Conservation (phyloP, 1,140 invertebrate genomes). For the Drosophila tristis region DNA sequence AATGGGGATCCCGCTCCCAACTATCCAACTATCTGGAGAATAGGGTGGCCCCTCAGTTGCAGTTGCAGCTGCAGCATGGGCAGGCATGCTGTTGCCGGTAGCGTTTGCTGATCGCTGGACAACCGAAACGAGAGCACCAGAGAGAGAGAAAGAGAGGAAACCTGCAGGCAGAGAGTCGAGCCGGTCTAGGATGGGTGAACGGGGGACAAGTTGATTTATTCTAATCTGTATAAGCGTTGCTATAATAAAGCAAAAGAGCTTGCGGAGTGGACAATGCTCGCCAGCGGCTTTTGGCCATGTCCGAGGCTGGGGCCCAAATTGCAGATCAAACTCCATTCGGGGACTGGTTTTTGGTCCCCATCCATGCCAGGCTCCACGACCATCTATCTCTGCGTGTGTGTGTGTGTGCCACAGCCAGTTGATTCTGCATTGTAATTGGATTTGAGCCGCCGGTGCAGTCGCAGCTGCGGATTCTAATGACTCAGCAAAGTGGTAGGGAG, state of each 20-base stretch:
- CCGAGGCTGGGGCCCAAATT: slow-evolving; percentile 43
- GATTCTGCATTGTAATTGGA: slow-evolving; percentile 76
- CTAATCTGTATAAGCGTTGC: slow-evolving; percentile 80
- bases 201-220: slow-evolving; percentile 73
- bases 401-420: slow-evolving; percentile 28
- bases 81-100: slow-evolving; percentile 64
- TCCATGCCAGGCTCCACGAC: not conserved
- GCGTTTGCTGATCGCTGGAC: slow-evolving; percentile 64
- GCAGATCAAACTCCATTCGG: slow-evolving; percentile 34
- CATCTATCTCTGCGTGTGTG: slow-evolving; percentile 7
- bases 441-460: slow-evolving; percentile 69
- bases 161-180: not conserved
- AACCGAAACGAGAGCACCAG: slow-evolving; percentile 26
- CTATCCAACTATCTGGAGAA: slow-evolving; percentile 31
- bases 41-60: slow-evolving; percentile 13
- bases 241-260: slow-evolving; percentile 77
- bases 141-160: too few species aligned
- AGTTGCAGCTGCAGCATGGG: slow-evolving; percentile 26
- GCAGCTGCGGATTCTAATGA: slow-evolving; percentile 78
- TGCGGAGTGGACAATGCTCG: slow-evolving; percentile 74
- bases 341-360: slow-evolving; percentile 18
- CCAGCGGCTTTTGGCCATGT: slow-evolving; percentile 58
- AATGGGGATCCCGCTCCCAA: slow-evolving; percentile 39
- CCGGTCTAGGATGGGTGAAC: slow-evolving; percentile 7
- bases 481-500: slow-evolving; percentile 50